Evolutionary conservation across 2,888 invertebrate genomes (phyloP).

Genomic region (Drosophila parthenogenetica): DNA sequence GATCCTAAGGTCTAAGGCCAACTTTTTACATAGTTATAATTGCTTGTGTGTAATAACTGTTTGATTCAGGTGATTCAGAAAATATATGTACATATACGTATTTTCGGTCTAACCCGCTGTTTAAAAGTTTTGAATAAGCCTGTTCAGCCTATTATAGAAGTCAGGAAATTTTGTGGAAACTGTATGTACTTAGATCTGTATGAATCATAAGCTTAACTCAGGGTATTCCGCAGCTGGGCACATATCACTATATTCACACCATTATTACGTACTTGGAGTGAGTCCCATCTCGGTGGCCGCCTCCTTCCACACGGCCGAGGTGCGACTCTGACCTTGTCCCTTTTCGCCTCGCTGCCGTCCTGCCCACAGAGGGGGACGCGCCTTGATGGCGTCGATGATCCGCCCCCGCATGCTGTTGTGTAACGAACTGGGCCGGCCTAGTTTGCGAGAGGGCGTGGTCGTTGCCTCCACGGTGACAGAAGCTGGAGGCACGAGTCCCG

Average conservation of each 20-base stretch:
- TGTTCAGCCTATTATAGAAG: too few species aligned
- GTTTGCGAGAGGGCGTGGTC: conserved; percentile 77
- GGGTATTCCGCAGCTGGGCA: not conserved
- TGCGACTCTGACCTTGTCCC: conserved; percentile 82
- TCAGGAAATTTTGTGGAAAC: not conserved
- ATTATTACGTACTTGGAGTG: conserved; percentile 75
- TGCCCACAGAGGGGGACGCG: conserved; percentile 81
- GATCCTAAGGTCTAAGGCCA: too few species aligned
- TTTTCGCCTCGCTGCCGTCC: conserved; percentile 77
- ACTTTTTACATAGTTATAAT: too few species aligned
- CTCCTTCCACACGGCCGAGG: conserved; percentile 83
- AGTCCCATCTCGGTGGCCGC: conserved; percentile 81
- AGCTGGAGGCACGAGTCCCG: conserved; percentile 82
- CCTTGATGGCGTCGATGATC: conserved; percentile 82
- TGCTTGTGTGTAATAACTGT: too few species aligned
- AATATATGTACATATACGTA: too few species aligned
- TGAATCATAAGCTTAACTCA: not conserved
- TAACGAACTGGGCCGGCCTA: conserved; percentile 81
- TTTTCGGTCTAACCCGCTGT: too few species aligned
- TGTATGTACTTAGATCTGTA: not conserved
- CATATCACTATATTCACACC: not conserved
- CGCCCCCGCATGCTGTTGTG: conserved; percentile 83
- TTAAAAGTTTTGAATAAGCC: too few species aligned
- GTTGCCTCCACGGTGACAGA: conserved; percentile 78
- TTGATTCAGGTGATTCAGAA: too few species aligned